Evolutionary conservation across 2,113 vertebrate species (phyloP).

Genomic region (Vicugna pacos): DNA sequence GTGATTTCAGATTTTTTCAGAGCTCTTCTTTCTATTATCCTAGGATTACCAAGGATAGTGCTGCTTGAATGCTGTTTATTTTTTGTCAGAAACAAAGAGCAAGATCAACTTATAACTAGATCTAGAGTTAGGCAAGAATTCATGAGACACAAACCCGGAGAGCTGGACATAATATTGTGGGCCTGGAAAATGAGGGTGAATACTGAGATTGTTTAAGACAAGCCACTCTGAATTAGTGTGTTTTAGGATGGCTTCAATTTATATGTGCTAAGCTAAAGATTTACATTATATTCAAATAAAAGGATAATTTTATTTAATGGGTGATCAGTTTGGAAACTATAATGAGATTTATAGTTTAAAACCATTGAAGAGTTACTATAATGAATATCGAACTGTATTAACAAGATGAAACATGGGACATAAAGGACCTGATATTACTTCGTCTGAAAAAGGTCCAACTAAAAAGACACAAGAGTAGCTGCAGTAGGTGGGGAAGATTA

Average conservation of each 20-base stretch:
- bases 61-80: neutral
- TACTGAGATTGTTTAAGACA: constrained; percentile 4
- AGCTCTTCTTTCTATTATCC: neutral
- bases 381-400: constrained; percentile 34
- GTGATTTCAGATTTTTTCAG: neutral
- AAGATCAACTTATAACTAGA: neutral
- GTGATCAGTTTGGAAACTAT: constrained; percentile 45
- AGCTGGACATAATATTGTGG: neutral
- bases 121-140: neutral
- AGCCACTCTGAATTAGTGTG: neutral
- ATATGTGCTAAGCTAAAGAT: constrained; percentile 19
- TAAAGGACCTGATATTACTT: neutral
- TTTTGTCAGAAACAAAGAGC: neutral
- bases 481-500: neutral
- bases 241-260: constrained; percentile 21
- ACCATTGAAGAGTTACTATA: neutral
- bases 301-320: neutral
- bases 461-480: neutral
- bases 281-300: constrained; percentile 42
- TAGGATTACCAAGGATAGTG: neutral
- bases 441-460: neutral
- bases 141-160: neutral
- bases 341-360: constrained; percentile 47
- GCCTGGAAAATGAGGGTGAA: neutral
- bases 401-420: constrained; percentile 6